Percentiles rank a stretch among this genome's conserved stretches.
phyloP scores from a whole-genome alignment of 2,797 vertebrate genomes.

The Apodemus agrarius region DNA sequence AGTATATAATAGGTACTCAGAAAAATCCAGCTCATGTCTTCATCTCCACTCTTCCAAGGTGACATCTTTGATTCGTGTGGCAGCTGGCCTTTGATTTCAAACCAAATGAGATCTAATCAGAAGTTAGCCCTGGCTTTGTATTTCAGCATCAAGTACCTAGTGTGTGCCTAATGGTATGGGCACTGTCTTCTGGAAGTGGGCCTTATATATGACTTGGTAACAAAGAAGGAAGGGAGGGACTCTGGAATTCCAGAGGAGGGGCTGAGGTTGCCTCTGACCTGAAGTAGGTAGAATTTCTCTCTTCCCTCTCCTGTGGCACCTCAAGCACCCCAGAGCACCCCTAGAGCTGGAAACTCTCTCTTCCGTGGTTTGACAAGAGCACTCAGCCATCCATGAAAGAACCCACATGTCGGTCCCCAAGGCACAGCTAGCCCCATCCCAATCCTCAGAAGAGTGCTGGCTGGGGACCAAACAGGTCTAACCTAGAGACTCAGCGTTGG shows the following conservation, averaged over 20 bases:
- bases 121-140: background rate
- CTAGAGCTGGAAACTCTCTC: background rate
- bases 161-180: background rate
- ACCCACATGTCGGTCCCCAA: background rate
- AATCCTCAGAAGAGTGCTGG: background rate
- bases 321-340: background rate
- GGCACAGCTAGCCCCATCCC: background rate
- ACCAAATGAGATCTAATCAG: background rate
- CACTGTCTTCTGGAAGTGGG: background rate
- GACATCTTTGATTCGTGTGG: background rate
- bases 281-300: background rate
- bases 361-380: background rate
- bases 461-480: background rate
- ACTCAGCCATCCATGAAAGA: background rate
- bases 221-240: background rate
- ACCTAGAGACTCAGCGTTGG: too few species aligned
- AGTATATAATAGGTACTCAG: background rate
- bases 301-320: background rate
- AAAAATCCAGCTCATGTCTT: background rate
- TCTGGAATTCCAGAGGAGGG: background rate
- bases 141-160: background rate
- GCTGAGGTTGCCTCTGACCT: background rate
- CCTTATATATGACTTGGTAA: background rate
- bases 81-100: conserved; percentile 4
- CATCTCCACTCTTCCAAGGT: background rate